Percentiles rank a stretch among this genome's conserved stretches.
These are phyloP conservation scores for Oreochromis grahami DNA, from an alignment of 2,797 vertebrate species.

Conservation along the genomic window DNA sequence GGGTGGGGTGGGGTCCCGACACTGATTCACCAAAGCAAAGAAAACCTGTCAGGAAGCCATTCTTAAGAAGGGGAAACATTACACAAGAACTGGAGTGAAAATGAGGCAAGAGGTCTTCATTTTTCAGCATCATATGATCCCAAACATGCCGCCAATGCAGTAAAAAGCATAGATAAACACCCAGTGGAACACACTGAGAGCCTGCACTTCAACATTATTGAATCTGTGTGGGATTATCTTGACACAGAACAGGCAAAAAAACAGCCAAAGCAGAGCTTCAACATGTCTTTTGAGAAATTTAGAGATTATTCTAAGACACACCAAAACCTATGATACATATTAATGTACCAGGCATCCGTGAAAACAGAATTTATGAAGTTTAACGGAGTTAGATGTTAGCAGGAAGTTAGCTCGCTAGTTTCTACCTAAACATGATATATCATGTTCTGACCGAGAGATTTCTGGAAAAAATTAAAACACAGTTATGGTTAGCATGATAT, in stretches of 20 bases:
- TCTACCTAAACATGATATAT: too few species aligned
- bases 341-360: neutral
- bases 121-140: neutral
- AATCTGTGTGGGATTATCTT: neutral
- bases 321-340: neutral
- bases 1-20: neutral
- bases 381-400: too few species aligned
- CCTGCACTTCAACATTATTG: neutral
- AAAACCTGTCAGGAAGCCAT: neutral
- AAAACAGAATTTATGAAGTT: too few species aligned
- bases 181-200: neutral
- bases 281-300: rapidly evolving
- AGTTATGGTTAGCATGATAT: too few species aligned
- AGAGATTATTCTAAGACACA: neutral
- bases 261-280: neutral
- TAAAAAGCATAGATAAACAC: neutral
- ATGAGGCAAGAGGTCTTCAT: neutral
- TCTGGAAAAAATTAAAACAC: too few species aligned
- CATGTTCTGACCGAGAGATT: too few species aligned
- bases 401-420: too few species aligned
- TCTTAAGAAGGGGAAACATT: neutral
- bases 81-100: rapidly evolving
- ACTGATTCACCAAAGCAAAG: neutral
- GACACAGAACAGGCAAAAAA: neutral
- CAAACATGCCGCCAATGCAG: neutral